These are phyloP conservation scores for Disparrhopalites patrizii DNA, from an alignment of 2,888 invertebrate genomes.

Conservation along the genomic window DNA sequence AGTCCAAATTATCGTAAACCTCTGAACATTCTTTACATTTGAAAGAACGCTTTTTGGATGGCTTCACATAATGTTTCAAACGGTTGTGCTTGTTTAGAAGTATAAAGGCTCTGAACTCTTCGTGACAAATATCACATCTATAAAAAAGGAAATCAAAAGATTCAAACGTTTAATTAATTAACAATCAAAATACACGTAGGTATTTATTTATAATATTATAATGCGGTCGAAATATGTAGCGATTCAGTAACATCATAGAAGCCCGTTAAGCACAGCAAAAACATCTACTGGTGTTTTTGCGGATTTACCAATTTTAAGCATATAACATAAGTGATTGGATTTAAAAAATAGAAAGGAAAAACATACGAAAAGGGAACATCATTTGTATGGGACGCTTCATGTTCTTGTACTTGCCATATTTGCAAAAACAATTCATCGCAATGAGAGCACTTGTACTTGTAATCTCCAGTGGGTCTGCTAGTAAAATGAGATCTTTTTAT, in stretches of 20 bases:
- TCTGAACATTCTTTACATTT: constrained; percentile 12
- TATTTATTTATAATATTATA: neutral
- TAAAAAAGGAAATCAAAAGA: neutral
- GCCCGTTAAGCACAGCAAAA: neutral
- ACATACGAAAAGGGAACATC: constrained; percentile 33
- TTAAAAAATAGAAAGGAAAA: neutral
- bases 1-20: neutral
- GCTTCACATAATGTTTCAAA: neutral
- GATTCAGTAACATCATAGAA: neutral
- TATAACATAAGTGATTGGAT: constrained; percentile 1
- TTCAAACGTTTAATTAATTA: neutral
- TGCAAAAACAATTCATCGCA: constrained; percentile 36
- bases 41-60: neutral
- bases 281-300: neutral
- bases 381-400: constrained; percentile 38
- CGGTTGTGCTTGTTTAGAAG: constrained; percentile 28
- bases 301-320: neutral
- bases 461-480: constrained; percentile 2
- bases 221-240: neutral
- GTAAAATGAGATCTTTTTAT: constrained; percentile 29
- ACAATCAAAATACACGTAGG: neutral
- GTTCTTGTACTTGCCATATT: constrained; percentile 39
- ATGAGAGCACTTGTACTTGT: constrained; percentile 28
- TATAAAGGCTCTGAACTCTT: constrained; percentile 29
- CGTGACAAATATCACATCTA: constrained; percentile 35